Percentiles rank a stretch among this genome's conserved stretches.
These are phyloP conservation scores for Frankliniella intonsa DNA, from an alignment of 2,888 invertebrate genomes.

Conservation along the genomic window DNA sequence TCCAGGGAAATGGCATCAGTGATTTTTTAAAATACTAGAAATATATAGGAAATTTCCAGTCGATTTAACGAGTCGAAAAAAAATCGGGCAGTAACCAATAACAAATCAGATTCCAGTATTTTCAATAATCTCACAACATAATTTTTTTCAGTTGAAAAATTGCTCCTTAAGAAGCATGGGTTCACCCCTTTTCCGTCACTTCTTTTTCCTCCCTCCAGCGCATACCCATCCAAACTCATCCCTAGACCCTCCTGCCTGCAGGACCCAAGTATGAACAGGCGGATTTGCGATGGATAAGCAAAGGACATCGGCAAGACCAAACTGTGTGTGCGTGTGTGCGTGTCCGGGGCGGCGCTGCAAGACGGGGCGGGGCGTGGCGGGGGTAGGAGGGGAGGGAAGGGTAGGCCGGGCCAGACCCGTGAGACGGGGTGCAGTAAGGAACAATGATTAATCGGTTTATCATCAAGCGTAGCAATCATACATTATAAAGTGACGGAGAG, in stretches of 20 bases:
- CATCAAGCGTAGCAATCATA: constrained; percentile 12
- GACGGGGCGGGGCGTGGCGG: too few species aligned
- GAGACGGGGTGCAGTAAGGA: neutral
- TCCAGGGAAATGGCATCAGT: neutral
- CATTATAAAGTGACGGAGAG: constrained; percentile 8
- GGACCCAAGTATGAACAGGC: neutral
- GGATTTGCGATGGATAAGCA: neutral
- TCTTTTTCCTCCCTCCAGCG: too few species aligned
- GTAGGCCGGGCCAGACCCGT: too few species aligned
- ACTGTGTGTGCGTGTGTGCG: neutral
- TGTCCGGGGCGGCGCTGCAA: too few species aligned
- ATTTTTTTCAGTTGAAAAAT: too few species aligned
- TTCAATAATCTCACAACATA: too few species aligned
- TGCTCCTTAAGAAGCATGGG: too few species aligned
- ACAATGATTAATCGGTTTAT: constrained; percentile 24
- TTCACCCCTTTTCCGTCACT: too few species aligned
- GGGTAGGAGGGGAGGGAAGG: too few species aligned
- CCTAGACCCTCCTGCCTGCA: too few species aligned
- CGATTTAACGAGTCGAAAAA: neutral
- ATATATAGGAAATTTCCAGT: neutral
- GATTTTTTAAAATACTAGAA: neutral
- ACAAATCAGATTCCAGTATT: neutral
- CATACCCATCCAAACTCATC: too few species aligned
- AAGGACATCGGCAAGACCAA: neutral
- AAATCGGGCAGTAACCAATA: neutral